These are phyloP conservation scores for Epinephelus cyanopodus DNA, from an alignment of 2,113 vertebrate species.

Conservation along the genomic window DNA sequence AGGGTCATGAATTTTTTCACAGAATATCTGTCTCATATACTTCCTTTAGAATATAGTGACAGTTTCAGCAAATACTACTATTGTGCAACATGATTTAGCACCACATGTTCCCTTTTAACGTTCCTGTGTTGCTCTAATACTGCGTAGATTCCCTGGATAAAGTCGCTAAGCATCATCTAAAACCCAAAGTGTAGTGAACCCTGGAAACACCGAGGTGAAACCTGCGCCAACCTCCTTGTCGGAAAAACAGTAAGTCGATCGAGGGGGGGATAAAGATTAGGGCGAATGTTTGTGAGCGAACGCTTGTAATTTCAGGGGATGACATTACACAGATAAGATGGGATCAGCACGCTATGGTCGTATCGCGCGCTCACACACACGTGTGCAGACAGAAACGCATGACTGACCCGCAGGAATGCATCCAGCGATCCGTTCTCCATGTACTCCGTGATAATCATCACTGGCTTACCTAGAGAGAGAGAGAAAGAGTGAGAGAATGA, in stretches of 20 bases:
- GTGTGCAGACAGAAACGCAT: conserved; percentile 57
- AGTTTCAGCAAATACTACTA: background rate
- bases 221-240: conserved; percentile 1
- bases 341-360: conserved; percentile 27
- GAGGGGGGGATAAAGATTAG: conserved; percentile 49
- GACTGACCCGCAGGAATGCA: conserved; percentile 97
- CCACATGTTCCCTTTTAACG: background rate
- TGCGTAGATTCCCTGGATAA: background rate
- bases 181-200: conserved; percentile 14
- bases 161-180: background rate
- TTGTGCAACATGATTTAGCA: background rate
- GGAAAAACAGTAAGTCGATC: conserved; percentile 36
- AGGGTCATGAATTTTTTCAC: no score
- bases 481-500: conserved; percentile 76
- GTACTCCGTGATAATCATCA: conserved; percentile 99
- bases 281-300: conserved; percentile 51
- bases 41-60: no score
- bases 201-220: conserved; percentile 32
- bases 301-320: conserved; percentile 65
- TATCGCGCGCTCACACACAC: conserved; percentile 27
- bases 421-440: conserved; percentile 99
- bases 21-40: no score
- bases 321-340: conserved; percentile 72
- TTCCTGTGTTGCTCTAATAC: background rate
- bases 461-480: conserved; percentile 94